Conservation (phyloP, 2,888 invertebrate genomes). For the Drosophila fulvimacula region DNA sequence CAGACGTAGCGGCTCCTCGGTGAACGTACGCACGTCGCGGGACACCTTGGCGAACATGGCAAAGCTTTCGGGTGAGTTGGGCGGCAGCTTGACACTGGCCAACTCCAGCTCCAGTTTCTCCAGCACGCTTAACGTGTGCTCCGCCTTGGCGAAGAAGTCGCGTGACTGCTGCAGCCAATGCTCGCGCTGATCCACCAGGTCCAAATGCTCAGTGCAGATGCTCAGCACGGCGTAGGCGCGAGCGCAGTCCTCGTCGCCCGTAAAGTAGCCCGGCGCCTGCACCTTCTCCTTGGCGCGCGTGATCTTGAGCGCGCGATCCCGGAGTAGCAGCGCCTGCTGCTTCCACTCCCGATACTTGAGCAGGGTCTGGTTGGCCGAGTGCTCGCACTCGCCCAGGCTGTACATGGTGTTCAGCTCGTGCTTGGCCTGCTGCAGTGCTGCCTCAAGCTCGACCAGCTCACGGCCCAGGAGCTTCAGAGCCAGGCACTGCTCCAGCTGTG, state of each 20-base stretch:
- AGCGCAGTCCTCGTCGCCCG: conserved; percentile 88
- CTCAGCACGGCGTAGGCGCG: conserved; percentile 89
- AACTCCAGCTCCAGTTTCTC: conserved; percentile 91
- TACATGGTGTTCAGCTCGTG: conserved; percentile 86
- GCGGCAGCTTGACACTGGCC: conserved; percentile 87
- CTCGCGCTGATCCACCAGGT: conserved; percentile 89
- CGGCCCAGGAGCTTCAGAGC: conserved; percentile 90
- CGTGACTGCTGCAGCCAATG: conserved; percentile 88
- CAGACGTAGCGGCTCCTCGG: conserved; percentile 88
- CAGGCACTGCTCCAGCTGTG: conserved; percentile 91
- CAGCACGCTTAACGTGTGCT: conserved; percentile 89
- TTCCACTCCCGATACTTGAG: conserved; percentile 89
- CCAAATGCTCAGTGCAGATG: conserved; percentile 89
- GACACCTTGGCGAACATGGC: conserved; percentile 89
- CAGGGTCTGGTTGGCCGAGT: conserved; percentile 88
- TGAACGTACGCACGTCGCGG: conserved; percentile 88
- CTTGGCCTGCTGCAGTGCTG: conserved; percentile 86
- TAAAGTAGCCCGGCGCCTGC: conserved; percentile 89
- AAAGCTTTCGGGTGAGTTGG: conserved; percentile 88
- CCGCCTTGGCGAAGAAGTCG: conserved; percentile 90
- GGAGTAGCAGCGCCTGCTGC: conserved; percentile 89
- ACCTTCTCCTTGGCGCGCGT: conserved; percentile 92
- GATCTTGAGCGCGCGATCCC: conserved; percentile 91
- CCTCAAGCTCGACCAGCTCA: conserved; percentile 89
- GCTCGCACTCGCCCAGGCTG: conserved; percentile 88